Conservation (phyloP, 2,113 vertebrate species). For the Trogon melanurus region DNA sequence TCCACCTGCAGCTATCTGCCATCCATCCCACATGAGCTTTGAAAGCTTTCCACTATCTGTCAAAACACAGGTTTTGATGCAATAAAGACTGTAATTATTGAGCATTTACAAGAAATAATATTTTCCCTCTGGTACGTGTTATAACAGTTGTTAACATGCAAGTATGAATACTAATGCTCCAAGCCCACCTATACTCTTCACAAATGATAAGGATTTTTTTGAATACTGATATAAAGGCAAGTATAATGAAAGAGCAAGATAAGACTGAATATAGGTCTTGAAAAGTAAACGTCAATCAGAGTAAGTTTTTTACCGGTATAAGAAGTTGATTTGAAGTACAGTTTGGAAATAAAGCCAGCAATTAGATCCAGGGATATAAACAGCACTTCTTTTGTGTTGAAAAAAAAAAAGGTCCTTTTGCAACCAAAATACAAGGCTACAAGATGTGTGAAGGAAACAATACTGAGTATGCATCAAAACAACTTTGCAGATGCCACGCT, state of each 20-base stretch:
- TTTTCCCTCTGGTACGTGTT: conserved; percentile 73
- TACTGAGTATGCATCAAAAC: conserved; percentile 1
- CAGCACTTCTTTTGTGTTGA: conserved; percentile 39
- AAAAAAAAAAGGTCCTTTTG: conserved; percentile 8
- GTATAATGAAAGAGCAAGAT: conserved; percentile 33
- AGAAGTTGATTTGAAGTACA: conserved; percentile 37
- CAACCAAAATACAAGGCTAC: conserved; percentile 56
- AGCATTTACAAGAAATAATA: conserved; percentile 78
- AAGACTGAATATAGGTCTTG: conserved; percentile 47
- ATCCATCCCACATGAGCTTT: conserved; percentile 59
- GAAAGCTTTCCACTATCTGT: conserved; percentile 75
- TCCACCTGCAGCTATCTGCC: conserved; percentile 71
- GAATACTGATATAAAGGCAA: conserved; percentile 22
- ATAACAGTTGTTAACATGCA: conserved; percentile 62
- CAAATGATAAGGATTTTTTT: conserved; percentile 19
- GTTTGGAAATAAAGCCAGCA: conserved; percentile 54
- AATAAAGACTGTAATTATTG: conserved; percentile 80
- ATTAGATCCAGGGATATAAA: conserved; percentile 48
- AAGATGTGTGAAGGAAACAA: conserved; percentile 33
- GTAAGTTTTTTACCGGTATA: neutral
- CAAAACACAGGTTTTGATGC: conserved; percentile 73
- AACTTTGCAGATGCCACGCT: neutral
- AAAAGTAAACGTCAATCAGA: conserved; percentile 66
- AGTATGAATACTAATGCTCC: conserved; percentile 66
- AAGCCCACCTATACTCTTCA: conserved; percentile 33